phyloP scores from a whole-genome alignment of 2,888 invertebrate species.

The Neria commutata region DNA sequence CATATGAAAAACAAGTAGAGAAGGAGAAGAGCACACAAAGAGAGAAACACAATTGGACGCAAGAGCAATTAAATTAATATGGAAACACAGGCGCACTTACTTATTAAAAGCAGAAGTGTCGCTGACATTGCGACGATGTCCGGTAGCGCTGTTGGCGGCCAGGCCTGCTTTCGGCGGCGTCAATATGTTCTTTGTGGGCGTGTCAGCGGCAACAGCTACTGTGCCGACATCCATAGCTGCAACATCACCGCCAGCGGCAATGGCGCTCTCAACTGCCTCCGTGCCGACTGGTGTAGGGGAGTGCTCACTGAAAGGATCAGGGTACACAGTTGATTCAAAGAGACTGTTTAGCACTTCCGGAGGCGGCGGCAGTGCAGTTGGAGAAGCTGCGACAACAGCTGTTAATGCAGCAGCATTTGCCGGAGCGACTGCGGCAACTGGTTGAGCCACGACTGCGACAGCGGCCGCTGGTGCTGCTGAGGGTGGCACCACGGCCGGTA shows the following conservation, averaged over 20 bases:
- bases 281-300: slow-evolving; percentile 20
- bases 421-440: slow-evolving; percentile 19
- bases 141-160: slow-evolving; percentile 37
- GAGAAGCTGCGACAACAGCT: not conserved
- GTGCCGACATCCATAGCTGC: slow-evolving; percentile 31
- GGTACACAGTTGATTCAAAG: slow-evolving; percentile 70
- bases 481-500: slow-evolving; percentile 38
- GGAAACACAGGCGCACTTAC: slow-evolving; percentile 62
- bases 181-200: slow-evolving; percentile 55
- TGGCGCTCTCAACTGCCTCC: slow-evolving; percentile 24
- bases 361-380: slow-evolving; percentile 22
- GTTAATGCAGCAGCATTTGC: slow-evolving; percentile 2
- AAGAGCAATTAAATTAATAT: slow-evolving; percentile 19
- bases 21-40: slow-evolving; percentile 41
- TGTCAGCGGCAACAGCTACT: slow-evolving; percentile 28
- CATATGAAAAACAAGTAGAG: slow-evolving; percentile 29
- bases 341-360: slow-evolving; percentile 65
- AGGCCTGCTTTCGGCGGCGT: slow-evolving; percentile 50
- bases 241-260: slow-evolving; percentile 26
- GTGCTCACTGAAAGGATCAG: slow-evolving; percentile 73
- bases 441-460: slow-evolving; percentile 26
- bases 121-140: slow-evolving; percentile 81
- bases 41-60: slow-evolving; percentile 36
- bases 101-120: slow-evolving; percentile 84
- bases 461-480: slow-evolving; percentile 31